These are phyloP conservation scores for Botrylloides violaceus DNA, from an alignment of 23 tunicate species.

Conservation along the genomic window DNA sequence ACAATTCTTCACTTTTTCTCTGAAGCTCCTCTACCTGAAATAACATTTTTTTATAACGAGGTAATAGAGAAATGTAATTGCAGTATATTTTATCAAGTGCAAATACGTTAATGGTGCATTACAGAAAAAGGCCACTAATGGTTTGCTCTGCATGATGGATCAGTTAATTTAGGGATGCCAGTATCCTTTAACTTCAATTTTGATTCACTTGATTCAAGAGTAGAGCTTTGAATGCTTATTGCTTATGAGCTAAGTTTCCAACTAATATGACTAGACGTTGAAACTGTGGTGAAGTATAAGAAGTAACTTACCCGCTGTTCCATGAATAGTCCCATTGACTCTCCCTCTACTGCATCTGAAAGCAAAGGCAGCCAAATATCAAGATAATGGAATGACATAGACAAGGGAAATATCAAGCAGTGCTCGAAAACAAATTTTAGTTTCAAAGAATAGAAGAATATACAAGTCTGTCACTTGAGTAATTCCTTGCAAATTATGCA, in stretches of 20 bases:
- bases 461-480: no score
- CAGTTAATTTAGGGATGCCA: no score
- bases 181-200: no score
- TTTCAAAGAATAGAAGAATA: no score
- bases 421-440: no score
- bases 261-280: neutral
- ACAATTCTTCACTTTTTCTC: neutral
- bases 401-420: neutral
- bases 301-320: constrained; percentile 19
- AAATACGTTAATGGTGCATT: neutral
- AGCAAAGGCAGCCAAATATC: no score
- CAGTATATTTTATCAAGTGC: neutral
- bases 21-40: neutral
- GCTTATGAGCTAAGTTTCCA: neutral
- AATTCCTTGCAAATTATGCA: no score
- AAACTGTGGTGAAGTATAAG: no score
- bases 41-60: neutral
- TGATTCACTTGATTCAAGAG: no score
- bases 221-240: neutral
- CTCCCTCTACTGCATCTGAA: constrained; percentile 7
- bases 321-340: constrained; percentile 14
- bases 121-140: no score
- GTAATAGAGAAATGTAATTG: neutral
- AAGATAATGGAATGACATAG: no score
- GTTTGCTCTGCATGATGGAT: no score